Evolutionary conservation across 2,797 vertebrate genomes (phyloP).

Genomic region (Benthosema pterotum): DNA sequence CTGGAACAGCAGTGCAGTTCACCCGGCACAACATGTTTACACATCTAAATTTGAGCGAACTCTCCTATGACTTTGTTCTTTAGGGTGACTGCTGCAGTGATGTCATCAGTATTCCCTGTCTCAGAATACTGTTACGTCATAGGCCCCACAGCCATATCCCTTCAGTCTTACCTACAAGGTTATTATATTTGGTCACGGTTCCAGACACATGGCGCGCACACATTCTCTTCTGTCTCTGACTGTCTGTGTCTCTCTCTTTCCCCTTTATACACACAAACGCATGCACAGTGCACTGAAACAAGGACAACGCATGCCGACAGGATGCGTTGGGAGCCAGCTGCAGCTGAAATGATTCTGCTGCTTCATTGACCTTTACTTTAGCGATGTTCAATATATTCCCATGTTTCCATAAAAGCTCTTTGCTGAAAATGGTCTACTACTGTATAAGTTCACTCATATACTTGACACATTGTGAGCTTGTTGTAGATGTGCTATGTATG

Average conservation of each 20-base stretch:
- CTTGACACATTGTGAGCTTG: no score
- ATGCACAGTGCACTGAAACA: conserved; percentile 12
- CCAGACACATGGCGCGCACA: conserved; percentile 1
- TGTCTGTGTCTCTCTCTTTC: no score
- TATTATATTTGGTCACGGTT: not conserved
- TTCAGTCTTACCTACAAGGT: not conserved
- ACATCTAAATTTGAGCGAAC: not conserved
- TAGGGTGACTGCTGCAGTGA: not conserved
- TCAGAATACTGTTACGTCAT: not conserved
- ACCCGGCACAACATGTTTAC: not conserved
- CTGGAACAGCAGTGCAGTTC: not conserved
- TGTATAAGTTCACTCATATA: no score
- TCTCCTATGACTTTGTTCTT: not conserved
- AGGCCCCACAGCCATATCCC: not conserved
- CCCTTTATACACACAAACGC: not conserved
- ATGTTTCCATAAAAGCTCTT: no score
- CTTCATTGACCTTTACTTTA: conserved; percentile 4
- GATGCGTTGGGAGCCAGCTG: not conserved
- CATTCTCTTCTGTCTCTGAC: no score
- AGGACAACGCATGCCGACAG: conserved; percentile 5
- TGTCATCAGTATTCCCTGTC: not conserved
- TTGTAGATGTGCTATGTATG: no score
- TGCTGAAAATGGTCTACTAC: no score
- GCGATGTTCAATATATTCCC: not conserved
- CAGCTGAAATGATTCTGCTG: not conserved